A percentile compares a stretch with the other conserved stretches of the same genome.
phyloP scores from a whole-genome alignment of 2,113 vertebrate genomes.

The Antigone vipio region DNA sequence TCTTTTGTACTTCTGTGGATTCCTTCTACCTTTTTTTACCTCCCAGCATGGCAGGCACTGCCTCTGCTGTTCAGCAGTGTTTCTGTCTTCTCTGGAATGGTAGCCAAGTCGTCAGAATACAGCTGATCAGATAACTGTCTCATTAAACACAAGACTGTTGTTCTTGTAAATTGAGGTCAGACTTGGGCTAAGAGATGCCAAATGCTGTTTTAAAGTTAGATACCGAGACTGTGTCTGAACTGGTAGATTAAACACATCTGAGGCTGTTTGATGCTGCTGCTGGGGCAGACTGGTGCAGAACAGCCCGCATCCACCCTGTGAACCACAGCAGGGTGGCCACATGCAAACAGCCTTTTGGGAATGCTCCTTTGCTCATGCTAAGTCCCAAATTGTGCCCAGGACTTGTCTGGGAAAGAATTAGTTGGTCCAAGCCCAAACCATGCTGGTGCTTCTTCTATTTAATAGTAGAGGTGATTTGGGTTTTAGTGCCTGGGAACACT shows the following conservation, averaged over 20 bases:
- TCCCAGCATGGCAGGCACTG: not conserved
- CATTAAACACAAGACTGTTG: conserved; percentile 47
- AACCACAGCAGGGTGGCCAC: conserved; percentile 11
- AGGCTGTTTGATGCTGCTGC: not conserved
- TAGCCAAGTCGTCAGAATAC: not conserved
- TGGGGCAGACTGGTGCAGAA: conserved; percentile 15
- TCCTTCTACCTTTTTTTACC: not conserved
- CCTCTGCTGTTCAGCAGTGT: not conserved
- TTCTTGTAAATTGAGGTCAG: conserved; percentile 63
- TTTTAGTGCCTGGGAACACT: conserved; percentile 26
- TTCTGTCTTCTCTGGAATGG: not conserved
- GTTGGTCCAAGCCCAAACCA: conserved; percentile 34
- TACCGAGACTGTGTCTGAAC: not conserved
- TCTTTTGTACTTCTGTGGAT: not conserved
- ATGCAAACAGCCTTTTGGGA: conserved; percentile 23
- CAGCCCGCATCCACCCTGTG: not conserved
- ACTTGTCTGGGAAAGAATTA: conserved; percentile 44
- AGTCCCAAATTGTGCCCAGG: not conserved
- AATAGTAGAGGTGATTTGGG: conserved; percentile 7
- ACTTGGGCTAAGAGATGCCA: conserved; percentile 33
- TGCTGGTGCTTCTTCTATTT: not conserved
- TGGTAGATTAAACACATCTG: not conserved
- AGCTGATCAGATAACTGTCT: conserved; percentile 60
- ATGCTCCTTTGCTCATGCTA: not conserved
- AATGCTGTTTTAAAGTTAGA: conserved; percentile 7